Evolutionary conservation across 2,888 invertebrate species (phyloP).

Genomic region (Tricholauxania praeusta): DNA sequence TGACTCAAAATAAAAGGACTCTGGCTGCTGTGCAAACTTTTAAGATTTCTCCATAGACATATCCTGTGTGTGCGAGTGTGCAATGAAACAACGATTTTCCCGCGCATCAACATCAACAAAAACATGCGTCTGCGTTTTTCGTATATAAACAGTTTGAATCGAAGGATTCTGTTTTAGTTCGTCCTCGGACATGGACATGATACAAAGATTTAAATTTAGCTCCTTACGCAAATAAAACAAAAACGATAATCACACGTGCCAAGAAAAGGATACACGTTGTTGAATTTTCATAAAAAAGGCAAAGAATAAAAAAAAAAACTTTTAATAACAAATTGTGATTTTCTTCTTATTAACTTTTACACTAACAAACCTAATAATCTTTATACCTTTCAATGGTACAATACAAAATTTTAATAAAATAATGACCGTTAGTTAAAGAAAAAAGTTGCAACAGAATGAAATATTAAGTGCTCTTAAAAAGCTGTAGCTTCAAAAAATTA

Average conservation of each 20-base stretch:
- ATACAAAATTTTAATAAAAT: slow-evolving; percentile 2
- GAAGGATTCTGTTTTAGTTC: slow-evolving; percentile 55
- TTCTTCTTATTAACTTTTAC: not conserved
- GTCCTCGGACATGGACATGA: slow-evolving; percentile 56
- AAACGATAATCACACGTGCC: slow-evolving; percentile 14
- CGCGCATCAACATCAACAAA: slow-evolving; percentile 48
- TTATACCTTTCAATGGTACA: not conserved
- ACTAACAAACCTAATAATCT: not conserved
- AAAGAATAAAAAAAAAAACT: not conserved
- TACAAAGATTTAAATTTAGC: slow-evolving; percentile 50
- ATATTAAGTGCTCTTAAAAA: slow-evolving; percentile 24
- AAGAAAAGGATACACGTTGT: not conserved
- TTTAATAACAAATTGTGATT: too few species aligned
- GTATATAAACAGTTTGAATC: slow-evolving; percentile 58
- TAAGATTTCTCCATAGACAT: not conserved
- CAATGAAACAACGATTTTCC: slow-evolving; percentile 54
- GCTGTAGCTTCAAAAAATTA: slow-evolving; percentile 11
- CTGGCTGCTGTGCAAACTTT: slow-evolving; percentile 27
- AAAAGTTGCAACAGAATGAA: not conserved
- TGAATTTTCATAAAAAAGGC: not conserved
- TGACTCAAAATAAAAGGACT: slow-evolving; percentile 46
- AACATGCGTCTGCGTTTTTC: slow-evolving; percentile 49
- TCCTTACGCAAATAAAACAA: slow-evolving; percentile 22
- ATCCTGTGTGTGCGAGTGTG: slow-evolving; percentile 37
- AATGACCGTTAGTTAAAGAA: not conserved